Conservation (phyloP, 2,888 invertebrate species). For the Brachypalpus laphriformis region DNA sequence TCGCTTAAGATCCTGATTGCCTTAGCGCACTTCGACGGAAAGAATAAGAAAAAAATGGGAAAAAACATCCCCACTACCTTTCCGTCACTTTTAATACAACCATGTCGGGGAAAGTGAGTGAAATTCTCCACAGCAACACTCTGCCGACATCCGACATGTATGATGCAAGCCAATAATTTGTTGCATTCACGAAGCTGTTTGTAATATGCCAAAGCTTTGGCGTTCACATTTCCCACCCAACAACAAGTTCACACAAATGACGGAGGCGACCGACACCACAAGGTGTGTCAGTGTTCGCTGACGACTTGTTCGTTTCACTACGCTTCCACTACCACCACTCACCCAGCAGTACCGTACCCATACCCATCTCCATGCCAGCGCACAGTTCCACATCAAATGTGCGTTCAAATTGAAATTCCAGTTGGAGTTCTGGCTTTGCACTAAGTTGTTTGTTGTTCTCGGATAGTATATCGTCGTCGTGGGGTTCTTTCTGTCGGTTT, state of each 20-base stretch:
- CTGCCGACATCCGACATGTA: background rate
- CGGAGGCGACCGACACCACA: constrained; percentile 1
- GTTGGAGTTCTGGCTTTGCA: constrained; percentile 69
- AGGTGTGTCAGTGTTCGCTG: constrained; percentile 61
- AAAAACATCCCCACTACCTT: too few species aligned
- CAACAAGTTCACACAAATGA: constrained; percentile 16
- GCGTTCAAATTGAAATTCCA: constrained; percentile 62
- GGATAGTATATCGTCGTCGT: constrained; percentile 15
- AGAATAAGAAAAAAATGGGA: too few species aligned
- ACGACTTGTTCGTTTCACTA: constrained; percentile 50
- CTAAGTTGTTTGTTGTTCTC: constrained; percentile 52
- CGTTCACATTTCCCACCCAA: background rate
- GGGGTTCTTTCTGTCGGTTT: constrained; percentile 24
- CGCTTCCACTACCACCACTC: background rate
- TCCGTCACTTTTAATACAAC: too few species aligned
- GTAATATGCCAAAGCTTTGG: constrained; percentile 36
- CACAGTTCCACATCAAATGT: constrained; percentile 63
- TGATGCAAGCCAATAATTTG: background rate
- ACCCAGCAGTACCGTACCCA: background rate
- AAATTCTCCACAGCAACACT: constrained; percentile 24
- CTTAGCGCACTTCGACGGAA: too few species aligned
- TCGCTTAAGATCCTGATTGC: too few species aligned
- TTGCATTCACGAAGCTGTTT: constrained; percentile 7
- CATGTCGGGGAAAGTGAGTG: too few species aligned
- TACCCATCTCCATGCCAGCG: constrained; percentile 61